Evolutionary conservation across 2,113 vertebrate genomes (phyloP), one percentile per base, ranked within the genome.

Genomic region (Hippocampus mohnikei): DNA sequence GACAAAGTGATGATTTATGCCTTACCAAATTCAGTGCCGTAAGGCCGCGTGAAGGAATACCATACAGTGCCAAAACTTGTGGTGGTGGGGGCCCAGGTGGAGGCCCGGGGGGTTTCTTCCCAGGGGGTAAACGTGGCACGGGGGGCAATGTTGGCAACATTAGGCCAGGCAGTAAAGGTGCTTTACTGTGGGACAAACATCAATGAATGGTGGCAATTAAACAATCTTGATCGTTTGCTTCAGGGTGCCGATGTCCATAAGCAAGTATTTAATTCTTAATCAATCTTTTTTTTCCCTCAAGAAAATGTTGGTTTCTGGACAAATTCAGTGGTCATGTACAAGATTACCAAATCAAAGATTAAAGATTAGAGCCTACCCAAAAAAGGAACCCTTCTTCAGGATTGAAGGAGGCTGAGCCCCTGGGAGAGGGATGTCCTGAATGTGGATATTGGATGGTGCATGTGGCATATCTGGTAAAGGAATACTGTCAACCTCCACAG

Each of bases 351-450:
- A 63, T 61, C 9, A 37, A 8, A 15, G 6, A 63, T 63, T 9
- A 3, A 8, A 21, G 37, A 25, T 25, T 2, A 48, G 25, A 33
- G 18, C 87, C 79, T 89, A 99, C 97, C 97, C 94, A 78, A 98
- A 98, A 3, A 94, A 82, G 27, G 94, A 93, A 60, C 88, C 94
- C 73, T 99, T 99, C 91, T 99, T 99, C 33, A 99, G 93, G 66
- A 99, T 99, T 66, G 97, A 99, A 29, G 96, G 96, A 3, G 97
- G 97, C 29, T 99, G 97, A n/a, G 96, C 95, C 20, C 97, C 96
- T 40, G 97, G 97, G 66, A 99, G 90, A 1, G 97, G 97, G 83
- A 99, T 99, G 78, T 99, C 97, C 83, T 98, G 96, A 84, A 99
- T 97, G 56, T 97, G 92, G 78, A 99, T 98, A 79, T 96, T 99